Conservation (phyloP, 1,140 invertebrate genomes). For the Drosophila repleta region DNA sequence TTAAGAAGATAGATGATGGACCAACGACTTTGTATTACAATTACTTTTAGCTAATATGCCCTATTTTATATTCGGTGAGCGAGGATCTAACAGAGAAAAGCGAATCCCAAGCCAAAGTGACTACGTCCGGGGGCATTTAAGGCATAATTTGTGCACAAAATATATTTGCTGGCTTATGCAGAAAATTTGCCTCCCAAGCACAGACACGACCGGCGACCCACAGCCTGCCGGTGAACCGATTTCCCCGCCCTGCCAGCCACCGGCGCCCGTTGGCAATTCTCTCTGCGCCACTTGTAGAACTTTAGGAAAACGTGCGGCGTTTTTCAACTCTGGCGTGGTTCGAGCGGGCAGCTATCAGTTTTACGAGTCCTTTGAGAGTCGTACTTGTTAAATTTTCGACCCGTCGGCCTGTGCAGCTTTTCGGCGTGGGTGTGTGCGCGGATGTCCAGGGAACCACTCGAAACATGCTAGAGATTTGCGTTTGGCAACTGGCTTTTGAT, state of each 20-base stretch:
- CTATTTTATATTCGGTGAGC: not conserved
- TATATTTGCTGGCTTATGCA: slow-evolving; percentile 63
- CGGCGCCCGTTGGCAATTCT: slow-evolving; percentile 23
- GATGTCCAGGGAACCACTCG: slow-evolving; percentile 28
- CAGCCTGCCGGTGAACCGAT: not conserved
- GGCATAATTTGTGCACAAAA: slow-evolving; percentile 77
- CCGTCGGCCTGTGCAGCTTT: slow-evolving; percentile 30
- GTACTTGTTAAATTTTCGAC: slow-evolving; percentile 71
- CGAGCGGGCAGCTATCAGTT: slow-evolving; percentile 62
- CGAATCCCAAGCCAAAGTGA: slow-evolving; percentile 1
- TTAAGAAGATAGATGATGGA: not conserved
- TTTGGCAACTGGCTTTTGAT: slow-evolving; percentile 76
- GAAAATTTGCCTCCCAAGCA: slow-evolving; percentile 46
- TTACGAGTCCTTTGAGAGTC: slow-evolving; percentile 74
- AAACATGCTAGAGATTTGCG: slow-evolving; percentile 77
- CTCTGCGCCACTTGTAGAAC: slow-evolving; percentile 68
- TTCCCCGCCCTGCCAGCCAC: not conserved
- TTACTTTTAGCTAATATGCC: not conserved
- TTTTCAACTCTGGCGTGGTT: slow-evolving; percentile 54
- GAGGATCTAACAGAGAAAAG: not conserved
- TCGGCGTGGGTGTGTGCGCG: not conserved
- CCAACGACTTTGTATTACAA: not conserved
- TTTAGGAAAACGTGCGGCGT: slow-evolving; percentile 72
- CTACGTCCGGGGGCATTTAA: slow-evolving; percentile 48
- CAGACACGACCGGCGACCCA: not conserved